Base-by-base conservation (phyloP, 2,113 vertebrate genomes). In the Polypterus senegalus region DNA sequence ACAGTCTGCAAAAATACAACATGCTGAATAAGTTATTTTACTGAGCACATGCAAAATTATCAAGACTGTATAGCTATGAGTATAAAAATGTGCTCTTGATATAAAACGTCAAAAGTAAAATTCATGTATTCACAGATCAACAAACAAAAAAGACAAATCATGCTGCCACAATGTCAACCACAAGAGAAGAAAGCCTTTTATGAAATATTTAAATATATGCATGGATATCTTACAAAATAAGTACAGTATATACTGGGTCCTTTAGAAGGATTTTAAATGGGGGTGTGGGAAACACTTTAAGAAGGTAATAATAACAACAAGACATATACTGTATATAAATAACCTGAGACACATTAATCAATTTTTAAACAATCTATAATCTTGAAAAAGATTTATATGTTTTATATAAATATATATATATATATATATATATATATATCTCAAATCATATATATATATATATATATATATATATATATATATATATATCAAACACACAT, bases 121-220 rank as follows among this genome's bases (percentile, higher is more conserved):
- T 69, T 1, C 27, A 27, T 27, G 27, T 27, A 27, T 27, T 27
- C 27, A 27, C 27, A 27, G 27, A 27, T 27, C 27, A 27, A 60
- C 52, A 61, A 54, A 61, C 44, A 61, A 49, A 62, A 67, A 61
- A 68, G 66, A 52, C 65, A 76, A 67, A 46, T 68, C 88, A 88
- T 88, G 86, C 85, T 4, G 74, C 77, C 74, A 74, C 76, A 4
- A 74, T 46, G 84, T 79, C 79, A 82, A 86, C 81, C 79, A 74
- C 65, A 63, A 76, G 66, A 72, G 47, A 77, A 82, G 66, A 77
- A 78, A 76, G 79, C 76, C 67, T 70, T 67, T 65, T 73, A 75
- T 78, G 85, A 78, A 81, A 78, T 85, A 82, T 79, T 76, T 75
- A 70, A 80, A 83, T 80, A 81, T 86, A 84, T 80, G 81, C 80